Evolutionary conservation across 37 sponge, comb jelly and placozoan species (phyloP).

Genomic region (Cliona cf. orientalis): DNA sequence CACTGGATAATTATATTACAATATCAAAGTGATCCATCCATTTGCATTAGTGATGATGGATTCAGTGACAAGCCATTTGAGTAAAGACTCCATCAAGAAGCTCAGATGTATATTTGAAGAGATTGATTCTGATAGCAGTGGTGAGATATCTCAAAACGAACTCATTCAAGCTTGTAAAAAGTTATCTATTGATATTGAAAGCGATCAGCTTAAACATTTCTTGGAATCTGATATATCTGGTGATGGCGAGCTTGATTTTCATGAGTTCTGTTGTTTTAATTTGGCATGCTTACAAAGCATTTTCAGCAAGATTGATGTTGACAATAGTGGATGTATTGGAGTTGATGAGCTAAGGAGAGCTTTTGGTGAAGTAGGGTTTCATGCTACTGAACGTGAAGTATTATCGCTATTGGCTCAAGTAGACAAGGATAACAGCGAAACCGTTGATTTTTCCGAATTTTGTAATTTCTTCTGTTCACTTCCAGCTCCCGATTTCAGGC

Average conservation of each 20-base stretch:
- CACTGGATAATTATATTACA: no score
- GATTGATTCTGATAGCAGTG: constrained; percentile 62
- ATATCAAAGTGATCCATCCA: no score
- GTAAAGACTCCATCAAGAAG: neutral
- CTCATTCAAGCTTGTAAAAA: constrained; percentile 38
- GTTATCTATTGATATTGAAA: constrained; percentile 43
- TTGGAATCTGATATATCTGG: constrained; percentile 23
- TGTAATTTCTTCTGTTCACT: constrained; percentile 63
- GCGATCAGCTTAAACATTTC: constrained; percentile 42
- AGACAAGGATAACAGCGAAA: constrained; percentile 52
- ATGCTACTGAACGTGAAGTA: constrained; percentile 45
- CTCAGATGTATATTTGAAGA: constrained; percentile 44
- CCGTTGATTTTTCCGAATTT: constrained; percentile 71
- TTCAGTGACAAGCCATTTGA: no score
- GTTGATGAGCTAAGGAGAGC: constrained; percentile 38
- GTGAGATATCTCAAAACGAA: constrained; percentile 37
- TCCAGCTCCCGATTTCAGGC: constrained; percentile 57
- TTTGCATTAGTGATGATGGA: no score
- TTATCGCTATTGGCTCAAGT: constrained; percentile 41
- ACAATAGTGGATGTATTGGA: constrained; percentile 58
- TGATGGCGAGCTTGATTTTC: constrained; percentile 57
- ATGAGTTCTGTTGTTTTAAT: constrained; percentile 57
- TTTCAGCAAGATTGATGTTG: constrained; percentile 61
- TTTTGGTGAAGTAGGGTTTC: constrained; percentile 38
- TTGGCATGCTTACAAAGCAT: constrained; percentile 10